phyloP scores from a whole-genome alignment of 1,140 invertebrate species.

The Bathynomus jamesi region DNA sequence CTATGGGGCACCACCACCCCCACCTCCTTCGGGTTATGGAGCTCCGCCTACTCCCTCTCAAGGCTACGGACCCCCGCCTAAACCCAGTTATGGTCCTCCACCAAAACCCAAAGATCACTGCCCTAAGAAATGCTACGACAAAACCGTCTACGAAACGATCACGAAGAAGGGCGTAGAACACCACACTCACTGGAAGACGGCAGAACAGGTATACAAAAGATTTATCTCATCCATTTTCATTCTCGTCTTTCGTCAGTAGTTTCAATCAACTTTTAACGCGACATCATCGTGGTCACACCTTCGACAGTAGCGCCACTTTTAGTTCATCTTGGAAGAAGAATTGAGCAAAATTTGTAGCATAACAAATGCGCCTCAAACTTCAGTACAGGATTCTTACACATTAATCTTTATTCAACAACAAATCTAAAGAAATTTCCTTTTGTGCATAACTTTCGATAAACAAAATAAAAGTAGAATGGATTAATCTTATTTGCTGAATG shows the following conservation, averaged over 20 bases:
- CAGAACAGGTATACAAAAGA: slow-evolving; percentile 20
- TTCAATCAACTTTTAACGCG: too few species aligned
- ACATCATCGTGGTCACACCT: too few species aligned
- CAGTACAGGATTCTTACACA: too few species aligned
- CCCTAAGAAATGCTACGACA: slow-evolving; percentile 35
- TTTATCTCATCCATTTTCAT: too few species aligned
- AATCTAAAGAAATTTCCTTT: too few species aligned
- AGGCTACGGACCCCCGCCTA: slow-evolving; percentile 19
- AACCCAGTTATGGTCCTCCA: slow-evolving; percentile 28
- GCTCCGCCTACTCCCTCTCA: neutral
- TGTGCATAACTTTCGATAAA: too few species aligned
- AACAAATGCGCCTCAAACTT: too few species aligned
- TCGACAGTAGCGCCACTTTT: neutral
- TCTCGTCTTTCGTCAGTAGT: too few species aligned
- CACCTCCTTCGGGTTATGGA: slow-evolving; percentile 10
- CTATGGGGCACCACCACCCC: slow-evolving; percentile 20
- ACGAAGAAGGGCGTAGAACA: slow-evolving; percentile 33
- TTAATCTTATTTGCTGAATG: too few species aligned
- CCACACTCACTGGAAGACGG: slow-evolving; percentile 30
- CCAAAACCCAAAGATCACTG: slow-evolving; percentile 30
- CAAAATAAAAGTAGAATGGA: too few species aligned
- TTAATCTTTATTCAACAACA: too few species aligned
- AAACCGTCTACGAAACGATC: slow-evolving; percentile 33
- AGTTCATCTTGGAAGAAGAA: neutral
- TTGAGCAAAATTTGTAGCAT: neutral